phyloP scores from a whole-genome alignment of 2,113 vertebrate species.

The Pseudorectes ferrugineus region DNA sequence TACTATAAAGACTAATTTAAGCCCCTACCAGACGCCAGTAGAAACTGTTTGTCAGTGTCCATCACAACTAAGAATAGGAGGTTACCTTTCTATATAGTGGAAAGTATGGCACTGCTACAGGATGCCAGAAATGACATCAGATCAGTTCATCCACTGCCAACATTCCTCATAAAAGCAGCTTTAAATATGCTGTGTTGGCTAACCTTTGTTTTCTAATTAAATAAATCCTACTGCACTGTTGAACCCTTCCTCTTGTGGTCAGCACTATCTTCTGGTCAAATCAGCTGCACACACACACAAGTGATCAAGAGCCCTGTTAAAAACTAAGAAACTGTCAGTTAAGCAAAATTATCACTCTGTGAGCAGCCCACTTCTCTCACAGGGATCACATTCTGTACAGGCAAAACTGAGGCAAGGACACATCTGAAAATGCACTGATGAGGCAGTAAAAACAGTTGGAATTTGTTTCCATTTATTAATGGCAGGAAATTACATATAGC shows the following conservation, averaged over 20 bases:
- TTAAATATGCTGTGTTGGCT: conserved; percentile 44
- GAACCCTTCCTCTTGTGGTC: conserved; percentile 45
- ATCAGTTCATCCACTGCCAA: conserved; percentile 27
- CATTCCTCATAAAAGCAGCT: conserved; percentile 44
- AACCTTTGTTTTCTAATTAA: conserved; percentile 55
- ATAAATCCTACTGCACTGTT: conserved; percentile 32
- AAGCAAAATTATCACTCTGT: not conserved
- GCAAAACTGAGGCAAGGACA: not conserved
- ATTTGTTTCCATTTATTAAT: not conserved
- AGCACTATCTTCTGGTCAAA: conserved; percentile 23
- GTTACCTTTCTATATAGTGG: conserved; percentile 22
- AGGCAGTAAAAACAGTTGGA: not conserved
- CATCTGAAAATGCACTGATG: not conserved
- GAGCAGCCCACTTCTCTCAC: not conserved
- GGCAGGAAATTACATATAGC: not conserved
- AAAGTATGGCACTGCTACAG: conserved; percentile 18
- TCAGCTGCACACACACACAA: not conserved
- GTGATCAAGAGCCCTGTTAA: not conserved
- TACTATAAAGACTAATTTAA: not conserved
- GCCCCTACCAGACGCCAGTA: not conserved
- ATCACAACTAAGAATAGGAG: conserved; percentile 54
- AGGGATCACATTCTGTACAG: not conserved
- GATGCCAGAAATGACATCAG: conserved; percentile 52
- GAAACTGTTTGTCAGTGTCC: not conserved
- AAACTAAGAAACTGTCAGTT: not conserved